phyloP scores from a whole-genome alignment of 2,113 vertebrate genomes.

The Sander vitreus region DNA sequence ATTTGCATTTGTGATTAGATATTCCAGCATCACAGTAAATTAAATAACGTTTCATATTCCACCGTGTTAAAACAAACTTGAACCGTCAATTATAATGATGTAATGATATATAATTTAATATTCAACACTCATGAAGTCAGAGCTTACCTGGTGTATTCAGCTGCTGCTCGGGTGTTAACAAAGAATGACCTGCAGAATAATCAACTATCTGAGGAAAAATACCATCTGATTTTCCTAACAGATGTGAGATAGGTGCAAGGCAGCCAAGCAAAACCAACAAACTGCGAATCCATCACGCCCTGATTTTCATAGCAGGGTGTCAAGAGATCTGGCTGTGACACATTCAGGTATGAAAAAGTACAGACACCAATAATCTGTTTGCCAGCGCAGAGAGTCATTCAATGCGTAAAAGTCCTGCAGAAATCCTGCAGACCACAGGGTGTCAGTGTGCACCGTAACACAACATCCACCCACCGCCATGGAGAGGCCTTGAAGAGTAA shows the following conservation, averaged over 20 bases:
- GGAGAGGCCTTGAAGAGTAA: neutral
- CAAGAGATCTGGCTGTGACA: neutral
- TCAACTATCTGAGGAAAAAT: neutral
- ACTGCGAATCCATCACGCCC: neutral
- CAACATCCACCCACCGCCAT: neutral
- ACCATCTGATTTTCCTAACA: slow-evolving; percentile 54
- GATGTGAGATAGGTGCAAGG: neutral
- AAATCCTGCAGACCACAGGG: slow-evolving; percentile 17
- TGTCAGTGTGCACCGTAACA: slow-evolving; percentile 37
- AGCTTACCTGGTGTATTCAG: slow-evolving; percentile 23
- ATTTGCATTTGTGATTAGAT: neutral
- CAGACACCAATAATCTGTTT: neutral
- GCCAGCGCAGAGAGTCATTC: neutral
- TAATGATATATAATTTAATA: neutral
- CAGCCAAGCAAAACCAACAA: slow-evolving; percentile 39
- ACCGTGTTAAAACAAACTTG: too few relatives aligned
- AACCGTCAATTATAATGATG: neutral
- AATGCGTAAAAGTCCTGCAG: neutral
- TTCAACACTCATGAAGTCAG: neutral
- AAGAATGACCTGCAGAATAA: neutral
- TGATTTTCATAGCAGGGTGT: slow-evolving; percentile 42
- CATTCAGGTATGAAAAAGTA: neutral
- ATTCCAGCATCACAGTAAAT: neutral
- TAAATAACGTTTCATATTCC: too few relatives aligned
- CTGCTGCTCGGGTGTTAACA: neutral